phyloP scores from a whole-genome alignment of 1,140 invertebrate genomes.

The Cepaea nemoralis region DNA sequence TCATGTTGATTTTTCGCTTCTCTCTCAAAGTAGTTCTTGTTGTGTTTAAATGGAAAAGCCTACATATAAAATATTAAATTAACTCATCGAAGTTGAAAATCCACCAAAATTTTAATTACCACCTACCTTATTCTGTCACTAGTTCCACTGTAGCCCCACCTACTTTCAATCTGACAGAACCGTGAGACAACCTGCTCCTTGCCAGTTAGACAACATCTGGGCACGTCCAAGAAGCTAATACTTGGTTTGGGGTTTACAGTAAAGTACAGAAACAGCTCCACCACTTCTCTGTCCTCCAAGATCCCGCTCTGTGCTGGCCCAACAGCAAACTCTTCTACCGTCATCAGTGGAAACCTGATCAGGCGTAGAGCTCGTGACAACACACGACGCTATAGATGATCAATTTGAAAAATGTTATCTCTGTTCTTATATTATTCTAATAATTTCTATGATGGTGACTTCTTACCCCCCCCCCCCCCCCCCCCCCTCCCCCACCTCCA shows the following conservation, averaged over 20 bases:
- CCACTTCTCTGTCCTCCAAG: conserved; percentile 82
- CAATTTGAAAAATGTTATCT: neutral
- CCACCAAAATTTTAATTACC: too few species aligned
- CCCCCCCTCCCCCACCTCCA: too few species aligned
- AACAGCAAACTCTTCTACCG: conserved; percentile 87
- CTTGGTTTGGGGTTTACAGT: conserved; percentile 84
- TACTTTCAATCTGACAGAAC: conserved; percentile 81
- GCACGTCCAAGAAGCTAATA: conserved; percentile 80
- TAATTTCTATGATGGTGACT: too few species aligned
- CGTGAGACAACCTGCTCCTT: conserved; percentile 86
- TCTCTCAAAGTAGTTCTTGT: too few species aligned
- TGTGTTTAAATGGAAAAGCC: too few species aligned
- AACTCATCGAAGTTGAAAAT: too few species aligned
- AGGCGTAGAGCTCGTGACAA: conserved; percentile 80
- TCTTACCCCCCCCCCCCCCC: too few species aligned
- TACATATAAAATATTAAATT: too few species aligned
- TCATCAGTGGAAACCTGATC: conserved; percentile 89
- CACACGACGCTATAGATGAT: conserved; percentile 73
- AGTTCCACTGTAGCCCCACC: conserved; percentile 28
- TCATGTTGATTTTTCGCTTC: too few species aligned
- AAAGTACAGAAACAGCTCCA: conserved; percentile 87
- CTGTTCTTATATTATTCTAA: too few species aligned
- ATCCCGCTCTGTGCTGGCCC: conserved; percentile 81
- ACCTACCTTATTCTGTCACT: conserved; percentile 22
- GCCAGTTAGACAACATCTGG: conserved; percentile 85